These are phyloP conservation scores for Hylaeus anthracinus DNA, from an alignment of 1,140 invertebrate genomes.

Conservation along the genomic window DNA sequence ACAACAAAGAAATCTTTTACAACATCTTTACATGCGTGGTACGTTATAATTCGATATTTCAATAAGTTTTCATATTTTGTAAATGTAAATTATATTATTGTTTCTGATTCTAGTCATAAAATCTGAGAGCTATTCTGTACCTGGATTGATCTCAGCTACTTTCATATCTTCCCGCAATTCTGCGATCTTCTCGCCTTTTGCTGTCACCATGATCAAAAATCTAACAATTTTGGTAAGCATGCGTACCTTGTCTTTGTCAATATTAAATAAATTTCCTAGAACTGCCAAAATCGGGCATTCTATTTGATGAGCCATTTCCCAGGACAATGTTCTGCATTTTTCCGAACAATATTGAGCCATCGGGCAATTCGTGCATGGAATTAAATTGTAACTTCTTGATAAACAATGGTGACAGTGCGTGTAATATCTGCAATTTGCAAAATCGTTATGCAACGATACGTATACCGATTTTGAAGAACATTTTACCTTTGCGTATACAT, in stretches of 20 bases:
- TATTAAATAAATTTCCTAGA: slow-evolving; percentile 73
- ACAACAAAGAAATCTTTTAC: slow-evolving; percentile 16
- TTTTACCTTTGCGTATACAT: slow-evolving; percentile 84
- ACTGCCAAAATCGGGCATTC: slow-evolving; percentile 83
- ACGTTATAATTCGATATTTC: slow-evolving; percentile 18
- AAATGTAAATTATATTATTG: not conserved
- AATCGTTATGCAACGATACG: not conserved
- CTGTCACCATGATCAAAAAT: slow-evolving; percentile 75
- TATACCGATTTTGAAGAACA: not conserved
- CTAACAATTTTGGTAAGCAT: slow-evolving; percentile 80
- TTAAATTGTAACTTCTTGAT: slow-evolving; percentile 83
- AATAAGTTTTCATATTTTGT: slow-evolving; percentile 13
- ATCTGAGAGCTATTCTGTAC: slow-evolving; percentile 49
- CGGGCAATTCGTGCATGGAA: slow-evolving; percentile 79
- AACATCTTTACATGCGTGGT: slow-evolving; percentile 6
- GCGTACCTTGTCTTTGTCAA: slow-evolving; percentile 79
- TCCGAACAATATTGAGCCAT: slow-evolving; percentile 83
- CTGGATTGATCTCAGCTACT: slow-evolving; percentile 73
- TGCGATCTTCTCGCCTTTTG: slow-evolving; percentile 71
- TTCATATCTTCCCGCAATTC: slow-evolving; percentile 72
- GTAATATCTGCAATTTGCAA: slow-evolving; percentile 75
- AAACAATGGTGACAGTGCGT: slow-evolving; percentile 91
- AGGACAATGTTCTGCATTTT: slow-evolving; percentile 81
- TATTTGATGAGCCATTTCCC: slow-evolving; percentile 82
- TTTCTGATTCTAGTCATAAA: slow-evolving; percentile 31